Conservation (phyloP, 2,888 invertebrate species). For the Chrysina gloriosa region DNA sequence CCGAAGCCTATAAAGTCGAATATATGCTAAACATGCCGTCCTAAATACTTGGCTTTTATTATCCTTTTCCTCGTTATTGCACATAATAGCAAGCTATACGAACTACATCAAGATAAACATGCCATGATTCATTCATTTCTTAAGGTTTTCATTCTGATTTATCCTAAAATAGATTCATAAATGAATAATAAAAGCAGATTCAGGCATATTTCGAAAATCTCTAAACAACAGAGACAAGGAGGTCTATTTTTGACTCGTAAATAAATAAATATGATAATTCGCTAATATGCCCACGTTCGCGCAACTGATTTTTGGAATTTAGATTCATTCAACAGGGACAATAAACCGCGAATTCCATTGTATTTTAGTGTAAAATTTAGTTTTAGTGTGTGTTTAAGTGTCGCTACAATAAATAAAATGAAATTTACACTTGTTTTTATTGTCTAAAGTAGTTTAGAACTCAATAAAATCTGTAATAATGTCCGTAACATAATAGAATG, state of each 20-base stretch:
- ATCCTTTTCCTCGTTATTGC: too few species aligned
- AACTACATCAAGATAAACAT: background rate
- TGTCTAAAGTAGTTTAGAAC: constrained; percentile 9
- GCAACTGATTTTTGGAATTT: background rate
- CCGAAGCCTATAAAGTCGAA: background rate
- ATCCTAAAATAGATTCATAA: too few species aligned
- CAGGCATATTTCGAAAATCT: too few species aligned
- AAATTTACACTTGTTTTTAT: constrained; percentile 18
- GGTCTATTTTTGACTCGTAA: too few species aligned
- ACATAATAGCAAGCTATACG: too few species aligned
- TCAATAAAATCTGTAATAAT: constrained; percentile 28
- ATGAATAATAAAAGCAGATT: too few species aligned
- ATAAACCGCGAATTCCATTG: constrained; percentile 1
- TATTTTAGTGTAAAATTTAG: constrained; percentile 1
- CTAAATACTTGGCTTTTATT: background rate
- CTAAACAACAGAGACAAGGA: too few species aligned
- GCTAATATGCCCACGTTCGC: too few species aligned
- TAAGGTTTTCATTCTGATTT: background rate
- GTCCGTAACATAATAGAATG: background rate
- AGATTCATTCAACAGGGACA: background rate
- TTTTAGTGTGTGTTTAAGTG: constrained; percentile 19
- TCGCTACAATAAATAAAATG: constrained; percentile 16
- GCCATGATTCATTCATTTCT: background rate
- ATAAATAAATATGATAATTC: too few species aligned
- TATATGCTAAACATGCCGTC: background rate